Evolutionary conservation across 2,797 vertebrate genomes (phyloP).

Genomic region (Eulemur rubriventer): DNA sequence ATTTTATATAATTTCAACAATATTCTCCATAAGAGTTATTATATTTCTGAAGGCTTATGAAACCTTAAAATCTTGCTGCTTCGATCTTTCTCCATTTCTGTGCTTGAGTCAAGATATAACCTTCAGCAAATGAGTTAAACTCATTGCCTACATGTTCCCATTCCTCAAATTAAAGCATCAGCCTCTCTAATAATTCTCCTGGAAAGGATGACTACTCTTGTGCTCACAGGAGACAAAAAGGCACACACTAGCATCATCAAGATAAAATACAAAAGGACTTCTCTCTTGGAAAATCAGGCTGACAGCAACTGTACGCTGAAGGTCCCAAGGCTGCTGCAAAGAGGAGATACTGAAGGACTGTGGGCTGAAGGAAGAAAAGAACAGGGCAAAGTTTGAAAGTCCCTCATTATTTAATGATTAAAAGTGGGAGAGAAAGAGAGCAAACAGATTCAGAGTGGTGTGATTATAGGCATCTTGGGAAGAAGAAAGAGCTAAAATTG

Average conservation of each 20-base stretch:
- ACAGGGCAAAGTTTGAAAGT: neutral
- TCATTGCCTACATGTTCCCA: neutral
- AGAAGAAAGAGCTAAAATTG: neutral
- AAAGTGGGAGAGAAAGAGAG: neutral
- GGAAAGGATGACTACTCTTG: neutral
- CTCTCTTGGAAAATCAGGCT: neutral
- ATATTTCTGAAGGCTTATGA: neutral
- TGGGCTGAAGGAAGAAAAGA: neutral
- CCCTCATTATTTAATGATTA: neutral
- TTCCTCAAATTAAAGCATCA: constrained; percentile 47
- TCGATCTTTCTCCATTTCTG: neutral
- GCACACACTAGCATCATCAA: neutral
- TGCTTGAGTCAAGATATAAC: neutral
- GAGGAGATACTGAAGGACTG: neutral
- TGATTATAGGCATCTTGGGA: neutral
- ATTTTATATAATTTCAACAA: neutral
- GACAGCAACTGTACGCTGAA: neutral
- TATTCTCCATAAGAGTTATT: neutral
- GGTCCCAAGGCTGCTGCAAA: neutral
- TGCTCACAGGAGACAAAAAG: neutral
- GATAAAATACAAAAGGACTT: neutral
- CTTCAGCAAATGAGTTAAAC: constrained; percentile 7
- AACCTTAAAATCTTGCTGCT: neutral
- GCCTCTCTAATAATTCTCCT: constrained; percentile 10
- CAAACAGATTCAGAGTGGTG: neutral